Conservation (phyloP, 1,140 invertebrate species). For the Drosophila lowei region DNA sequence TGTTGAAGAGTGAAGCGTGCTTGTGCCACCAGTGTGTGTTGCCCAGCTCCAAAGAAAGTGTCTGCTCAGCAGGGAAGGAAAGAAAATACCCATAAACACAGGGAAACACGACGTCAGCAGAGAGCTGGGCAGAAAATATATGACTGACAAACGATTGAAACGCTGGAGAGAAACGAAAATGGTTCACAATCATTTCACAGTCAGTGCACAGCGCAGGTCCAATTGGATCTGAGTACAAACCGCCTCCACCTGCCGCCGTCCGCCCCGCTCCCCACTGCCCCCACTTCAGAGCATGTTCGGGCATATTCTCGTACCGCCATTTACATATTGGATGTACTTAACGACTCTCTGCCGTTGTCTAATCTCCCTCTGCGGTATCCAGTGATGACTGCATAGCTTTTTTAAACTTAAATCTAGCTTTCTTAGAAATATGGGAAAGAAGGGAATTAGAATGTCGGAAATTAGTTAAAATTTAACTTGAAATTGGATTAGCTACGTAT, state of each 20-base stretch:
- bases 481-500: no score
- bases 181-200: slow-evolving; percentile 66
- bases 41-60: slow-evolving; percentile 43
- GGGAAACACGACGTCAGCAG: slow-evolving; percentile 36
- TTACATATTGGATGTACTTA: slow-evolving; percentile 62
- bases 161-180: slow-evolving; percentile 49
- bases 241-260: not conserved
- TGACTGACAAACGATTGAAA: slow-evolving; percentile 7
- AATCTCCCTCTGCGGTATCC: slow-evolving; percentile 21
- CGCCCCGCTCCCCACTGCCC: not conserved
- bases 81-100: slow-evolving; percentile 45
- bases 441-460: slow-evolving; percentile 1
- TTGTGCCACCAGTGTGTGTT: slow-evolving; percentile 13
- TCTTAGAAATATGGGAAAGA: not conserved
- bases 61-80: slow-evolving; percentile 45
- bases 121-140: slow-evolving; percentile 34
- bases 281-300: slow-evolving; percentile 16
- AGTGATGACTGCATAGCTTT: slow-evolving; percentile 21
- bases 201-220: slow-evolving; percentile 53
- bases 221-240: slow-evolving; percentile 33
- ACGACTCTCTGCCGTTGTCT: slow-evolving; percentile 35
- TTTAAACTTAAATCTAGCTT: not conserved
- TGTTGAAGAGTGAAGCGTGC: slow-evolving; percentile 24
- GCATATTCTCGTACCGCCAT: slow-evolving; percentile 48
- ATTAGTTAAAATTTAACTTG: slow-evolving; percentile 1